Base-by-base conservation (phyloP, 2,113 vertebrate genomes). In the Oenanthe oenanthe region DNA sequence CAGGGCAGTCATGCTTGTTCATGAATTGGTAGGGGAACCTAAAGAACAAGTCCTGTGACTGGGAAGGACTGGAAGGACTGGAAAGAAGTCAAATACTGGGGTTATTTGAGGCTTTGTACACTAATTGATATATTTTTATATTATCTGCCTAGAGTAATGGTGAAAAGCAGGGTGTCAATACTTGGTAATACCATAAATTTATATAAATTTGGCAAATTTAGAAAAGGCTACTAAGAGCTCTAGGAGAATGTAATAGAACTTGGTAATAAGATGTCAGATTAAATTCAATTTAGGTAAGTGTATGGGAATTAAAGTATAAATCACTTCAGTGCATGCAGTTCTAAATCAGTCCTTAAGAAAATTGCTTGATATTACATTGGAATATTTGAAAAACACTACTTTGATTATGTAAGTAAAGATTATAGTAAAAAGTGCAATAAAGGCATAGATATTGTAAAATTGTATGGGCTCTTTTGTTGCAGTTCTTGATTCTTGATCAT, bases 251-350 rank as follows among this genome's bases (percentile, higher is more conserved):
- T 93, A 93, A 92, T 80, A 83, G 90, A 76, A 57, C 50, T 94
- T 88, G 56, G 34, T 93, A 96, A 93, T 93, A 91, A 92, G 48
- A 78, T 92, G 88, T 95, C 91, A 95, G 88, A 94, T 96, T 97
- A 92, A 90, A 92, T 94, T 92, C 91, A 86, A 63, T 96, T 96
- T 92, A 94, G 86, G 74, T 76, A 79, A 93, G 68, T 77, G 60
- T 51, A 60, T 11, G 40, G 58, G 86, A 92, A 95, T 95, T 92
- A 91, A 92, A 93, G 70, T 51, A 88, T 92, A 74, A 93, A 95
- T 95, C 85, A 89, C 85, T 92, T 83, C 83, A 77, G 21, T 0
- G 0, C 16, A 13, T 10, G 5, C 34, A 70, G 56, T 79, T 88
- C 62, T 94, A 75, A 90, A 88, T 95, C 50, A 83, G 34, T 74